Base-by-base conservation (phyloP, 2,797 vertebrate species). In the Nothura maculosa region DNA sequence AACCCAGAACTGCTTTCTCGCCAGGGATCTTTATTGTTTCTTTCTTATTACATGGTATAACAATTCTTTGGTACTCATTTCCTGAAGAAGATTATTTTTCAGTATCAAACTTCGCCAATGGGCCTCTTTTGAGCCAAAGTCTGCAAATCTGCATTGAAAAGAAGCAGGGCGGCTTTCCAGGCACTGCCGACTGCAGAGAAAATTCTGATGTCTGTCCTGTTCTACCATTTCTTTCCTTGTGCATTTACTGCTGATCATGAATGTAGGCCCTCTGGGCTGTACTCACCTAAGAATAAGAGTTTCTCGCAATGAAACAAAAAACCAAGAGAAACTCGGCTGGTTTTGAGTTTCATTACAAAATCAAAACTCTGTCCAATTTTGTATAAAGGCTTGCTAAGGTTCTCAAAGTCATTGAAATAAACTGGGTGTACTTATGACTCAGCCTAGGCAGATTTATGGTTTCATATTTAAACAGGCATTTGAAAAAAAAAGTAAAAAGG, bases 11-110 rank as follows among this genome's bases (percentile, higher is more conserved):
- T 85, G 91, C 74, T 95, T 97, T 97, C 92, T 96, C 82, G 62
- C 96, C 92, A 96, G 95, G 79, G 96, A 95, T 91, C 92, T 96
- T 97, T 96, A 97, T 96, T 97, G 92, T 95, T 97, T 97, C 94
- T 96, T 97, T 97, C 96, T 97, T 97, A 96, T 96, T 97, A 95
- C 58, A 9, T 78, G 89, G 89, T 97, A 96, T 97, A 97, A 96
- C 94, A 96, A 88, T 84, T 97, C 94, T 97, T 97, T 97, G 96
- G 95, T 97, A 85, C 85, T 98, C 97, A 96, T 97, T 97, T 98
- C 97, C 97, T 97, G 95, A 96, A 97, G 90, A 97, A 97, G 96
- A 97, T 98, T 97, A 96, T 95, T 97, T 98, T 97, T 97, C 94
- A 95, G 96, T 94, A 94, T 97, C 96, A 97, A 95, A 89, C 94